These are phyloP conservation scores for Serranus cabrilla DNA, from an alignment of 2,797 vertebrate genomes.

Conservation along the genomic window DNA sequence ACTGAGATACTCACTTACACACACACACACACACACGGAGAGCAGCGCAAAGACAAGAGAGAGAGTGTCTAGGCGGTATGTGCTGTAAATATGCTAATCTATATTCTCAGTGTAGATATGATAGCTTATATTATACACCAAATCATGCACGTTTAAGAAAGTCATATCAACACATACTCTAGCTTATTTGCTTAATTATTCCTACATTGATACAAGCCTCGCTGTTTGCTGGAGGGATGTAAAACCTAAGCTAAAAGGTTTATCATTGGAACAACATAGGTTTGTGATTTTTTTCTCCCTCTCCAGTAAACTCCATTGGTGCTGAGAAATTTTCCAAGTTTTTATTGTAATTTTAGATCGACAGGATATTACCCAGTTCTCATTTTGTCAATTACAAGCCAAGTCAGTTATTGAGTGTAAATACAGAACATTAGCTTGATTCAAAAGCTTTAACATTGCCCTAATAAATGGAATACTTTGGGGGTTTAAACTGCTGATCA, in stretches of 20 bases:
- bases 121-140: constrained; percentile 75
- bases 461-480: background rate
- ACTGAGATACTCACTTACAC: constrained; percentile 59
- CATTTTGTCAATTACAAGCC: background rate
- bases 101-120: constrained; percentile 76
- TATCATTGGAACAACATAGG: constrained; percentile 28
- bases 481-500: constrained; percentile 14
- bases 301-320: constrained; percentile 14
- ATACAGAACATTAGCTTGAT: constrained; percentile 2
- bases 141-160: constrained; percentile 72
- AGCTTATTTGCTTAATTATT: constrained; percentile 74
- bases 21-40: constrained; percentile 32
- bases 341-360: constrained; percentile 16
- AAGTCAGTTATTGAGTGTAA: background rate
- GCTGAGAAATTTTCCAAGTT: background rate
- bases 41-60: constrained; percentile 67
- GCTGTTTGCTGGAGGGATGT: constrained; percentile 42
- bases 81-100: constrained; percentile 83
- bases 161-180: constrained; percentile 53
- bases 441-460: background rate
- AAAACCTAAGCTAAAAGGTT: constrained; percentile 47
- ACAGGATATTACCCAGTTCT: background rate
- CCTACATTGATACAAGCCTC: constrained; percentile 48
- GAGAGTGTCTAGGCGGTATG: constrained; percentile 60
- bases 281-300: background rate